Percentiles rank a stretch among this genome's conserved stretches.
Evolutionary conservation across 2,797 vertebrate genomes (phyloP).

Genomic region (Adrianichthys oophorus): DNA sequence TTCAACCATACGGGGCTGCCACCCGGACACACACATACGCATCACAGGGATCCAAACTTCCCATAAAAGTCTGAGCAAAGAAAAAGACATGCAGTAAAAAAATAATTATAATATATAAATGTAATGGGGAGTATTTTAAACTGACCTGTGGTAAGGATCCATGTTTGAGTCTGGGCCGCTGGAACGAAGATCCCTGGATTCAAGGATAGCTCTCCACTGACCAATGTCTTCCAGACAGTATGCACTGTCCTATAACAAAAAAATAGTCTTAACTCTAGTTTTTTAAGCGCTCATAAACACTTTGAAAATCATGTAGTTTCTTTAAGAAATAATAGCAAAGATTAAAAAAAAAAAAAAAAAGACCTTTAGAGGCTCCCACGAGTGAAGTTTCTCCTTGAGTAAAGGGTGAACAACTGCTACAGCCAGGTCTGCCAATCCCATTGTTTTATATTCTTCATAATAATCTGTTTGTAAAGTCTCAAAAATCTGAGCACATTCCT

Average conservation of each 20-base stretch:
- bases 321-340: background rate
- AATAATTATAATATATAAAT: background rate
- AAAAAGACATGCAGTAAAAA: constrained; percentile 4
- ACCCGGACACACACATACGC: constrained; percentile 82
- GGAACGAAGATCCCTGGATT: constrained; percentile 86
- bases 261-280: background rate
- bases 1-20: constrained; percentile 91
- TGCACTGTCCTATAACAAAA: constrained; percentile 80
- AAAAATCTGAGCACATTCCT: constrained; percentile 88
- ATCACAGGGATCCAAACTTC: constrained; percentile 94
- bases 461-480: constrained; percentile 93
- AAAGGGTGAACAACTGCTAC: constrained; percentile 92
- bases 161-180: constrained; percentile 86
- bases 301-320: background rate
- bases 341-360: background rate
- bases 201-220: constrained; percentile 92
- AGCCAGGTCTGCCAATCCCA: constrained; percentile 89
- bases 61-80: constrained; percentile 86
- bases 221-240: constrained; percentile 89
- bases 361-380: constrained; percentile 95
- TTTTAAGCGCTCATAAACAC: background rate
- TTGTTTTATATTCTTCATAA: constrained; percentile 92
- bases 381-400: constrained; percentile 88
- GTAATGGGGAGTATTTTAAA: background rate
- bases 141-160: constrained; percentile 95